Evolutionary conservation across 2,113 vertebrate species (phyloP).

Genomic region (Motacilla alba): DNA sequence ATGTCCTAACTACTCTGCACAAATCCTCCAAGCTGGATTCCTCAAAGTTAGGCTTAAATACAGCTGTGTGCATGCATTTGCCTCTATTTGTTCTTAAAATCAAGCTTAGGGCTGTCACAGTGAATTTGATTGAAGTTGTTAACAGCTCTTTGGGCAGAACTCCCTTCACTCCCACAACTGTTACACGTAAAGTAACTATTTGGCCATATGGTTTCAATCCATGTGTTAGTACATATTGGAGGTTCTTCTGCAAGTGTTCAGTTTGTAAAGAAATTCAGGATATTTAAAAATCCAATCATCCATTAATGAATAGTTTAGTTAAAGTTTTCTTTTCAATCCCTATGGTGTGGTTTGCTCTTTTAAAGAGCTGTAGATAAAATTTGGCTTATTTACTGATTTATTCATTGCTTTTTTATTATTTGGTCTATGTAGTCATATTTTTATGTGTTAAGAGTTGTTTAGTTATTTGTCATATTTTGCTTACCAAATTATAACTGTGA

Average conservation of each 20-base stretch:
- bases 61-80: conserved; percentile 46
- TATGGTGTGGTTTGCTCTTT: neutral
- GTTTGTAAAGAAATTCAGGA: neutral
- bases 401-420: neutral
- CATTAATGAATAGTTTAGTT: neutral
- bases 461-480: neutral
- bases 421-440: neutral
- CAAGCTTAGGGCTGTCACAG: neutral
- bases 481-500: neutral
- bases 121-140: neutral
- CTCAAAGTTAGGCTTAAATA: conserved; percentile 38
- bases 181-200: neutral
- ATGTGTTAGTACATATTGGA: fast-evolving
- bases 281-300: neutral
- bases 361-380: neutral
- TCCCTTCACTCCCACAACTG: neutral
- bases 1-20: conserved; percentile 24
- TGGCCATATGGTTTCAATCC: neutral
- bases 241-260: neutral
- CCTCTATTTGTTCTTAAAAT: conserved; percentile 10
- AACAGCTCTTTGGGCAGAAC: neutral
- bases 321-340: neutral
- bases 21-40: conserved; percentile 31
- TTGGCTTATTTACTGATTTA: neutral
- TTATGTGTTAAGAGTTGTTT: neutral